These are phyloP conservation scores for Apamea epomidion DNA, from an alignment of 2,888 invertebrate species.

Conservation along the genomic window DNA sequence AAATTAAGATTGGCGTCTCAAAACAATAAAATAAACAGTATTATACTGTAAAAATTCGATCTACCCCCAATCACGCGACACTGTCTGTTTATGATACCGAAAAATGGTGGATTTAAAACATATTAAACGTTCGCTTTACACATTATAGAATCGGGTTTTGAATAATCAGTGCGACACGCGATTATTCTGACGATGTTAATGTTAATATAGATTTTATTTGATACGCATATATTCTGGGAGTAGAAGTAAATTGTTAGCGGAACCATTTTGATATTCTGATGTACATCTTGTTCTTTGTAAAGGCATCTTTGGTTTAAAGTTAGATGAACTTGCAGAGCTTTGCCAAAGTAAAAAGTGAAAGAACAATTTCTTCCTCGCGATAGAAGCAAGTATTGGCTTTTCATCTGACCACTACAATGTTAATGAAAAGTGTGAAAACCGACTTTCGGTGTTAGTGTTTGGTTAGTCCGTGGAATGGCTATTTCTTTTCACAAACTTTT, in stretches of 20 bases:
- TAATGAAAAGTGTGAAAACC: constrained; percentile 14
- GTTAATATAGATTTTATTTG: constrained; percentile 17
- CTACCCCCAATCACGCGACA: constrained; percentile 57
- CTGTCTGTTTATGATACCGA: constrained; percentile 49
- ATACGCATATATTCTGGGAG: not conserved
- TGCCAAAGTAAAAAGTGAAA: not conserved
- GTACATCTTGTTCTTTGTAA: not conserved
- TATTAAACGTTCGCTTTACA: constrained; percentile 55
- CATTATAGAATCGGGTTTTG: constrained; percentile 46
- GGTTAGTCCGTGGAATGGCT: not conserved
- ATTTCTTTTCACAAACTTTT: not conserved
- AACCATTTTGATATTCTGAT: not conserved
- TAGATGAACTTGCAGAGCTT: not conserved
- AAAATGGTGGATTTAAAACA: constrained; percentile 61
- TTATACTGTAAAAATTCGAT: constrained; percentile 56
- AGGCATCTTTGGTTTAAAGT: not conserved
- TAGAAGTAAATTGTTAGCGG: not conserved
- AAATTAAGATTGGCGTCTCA: constrained; percentile 54
- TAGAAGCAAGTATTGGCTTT: constrained; percentile 10
- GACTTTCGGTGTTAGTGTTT: not conserved
- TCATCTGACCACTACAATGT: constrained; percentile 11
- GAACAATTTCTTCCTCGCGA: constrained; percentile 11
- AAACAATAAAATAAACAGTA: constrained; percentile 59
- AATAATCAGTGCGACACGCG: constrained; percentile 60
- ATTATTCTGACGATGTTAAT: constrained; percentile 26